These are phyloP conservation scores for Pelobates fuscus DNA, from an alignment of 2,113 vertebrate genomes.

Conservation along the genomic window DNA sequence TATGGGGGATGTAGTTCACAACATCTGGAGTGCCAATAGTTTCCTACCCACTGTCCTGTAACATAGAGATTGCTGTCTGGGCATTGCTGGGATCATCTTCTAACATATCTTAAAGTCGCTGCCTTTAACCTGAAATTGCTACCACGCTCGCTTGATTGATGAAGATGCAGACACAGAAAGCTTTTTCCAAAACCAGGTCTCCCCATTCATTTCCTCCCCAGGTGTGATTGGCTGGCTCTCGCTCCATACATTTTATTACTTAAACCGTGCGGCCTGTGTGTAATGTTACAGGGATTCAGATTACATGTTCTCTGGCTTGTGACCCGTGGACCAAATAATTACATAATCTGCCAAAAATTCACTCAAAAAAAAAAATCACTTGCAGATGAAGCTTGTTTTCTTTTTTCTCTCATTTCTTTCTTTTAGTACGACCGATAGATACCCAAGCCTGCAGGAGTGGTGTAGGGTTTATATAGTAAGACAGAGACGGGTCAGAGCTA, in stretches of 20 bases:
- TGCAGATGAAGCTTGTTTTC: slow-evolving; percentile 23
- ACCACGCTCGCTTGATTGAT: too few species aligned
- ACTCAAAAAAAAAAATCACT: slow-evolving; percentile 26
- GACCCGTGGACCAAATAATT: slow-evolving; percentile 23
- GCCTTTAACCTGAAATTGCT: too few species aligned
- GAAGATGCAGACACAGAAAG: background rate
- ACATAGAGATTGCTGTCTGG: too few species aligned
- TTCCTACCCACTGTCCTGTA: too few species aligned
- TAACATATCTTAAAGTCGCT: too few species aligned
- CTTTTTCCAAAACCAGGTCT: background rate
- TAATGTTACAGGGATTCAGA: slow-evolving; percentile 19
- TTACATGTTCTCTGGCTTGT: slow-evolving; percentile 41
- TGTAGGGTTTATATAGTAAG: too few species aligned
- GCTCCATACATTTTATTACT: slow-evolving; percentile 16
- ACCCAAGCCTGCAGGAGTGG: too few species aligned
- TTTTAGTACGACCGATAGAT: too few species aligned
- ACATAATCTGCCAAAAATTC: slow-evolving; percentile 43
- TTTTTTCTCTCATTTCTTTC: background rate
- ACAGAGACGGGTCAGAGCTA: too few species aligned
- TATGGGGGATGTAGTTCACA: too few species aligned
- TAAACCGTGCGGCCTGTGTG: background rate
- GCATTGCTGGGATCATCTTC: too few species aligned
- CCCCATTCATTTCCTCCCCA: slow-evolving; percentile 21
- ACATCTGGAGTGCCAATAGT: too few species aligned
- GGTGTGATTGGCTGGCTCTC: background rate